Evolutionary conservation across 2,888 invertebrate species (phyloP), one percentile per base, ranked within the genome.

Genomic region (Cancer borealis): DNA sequence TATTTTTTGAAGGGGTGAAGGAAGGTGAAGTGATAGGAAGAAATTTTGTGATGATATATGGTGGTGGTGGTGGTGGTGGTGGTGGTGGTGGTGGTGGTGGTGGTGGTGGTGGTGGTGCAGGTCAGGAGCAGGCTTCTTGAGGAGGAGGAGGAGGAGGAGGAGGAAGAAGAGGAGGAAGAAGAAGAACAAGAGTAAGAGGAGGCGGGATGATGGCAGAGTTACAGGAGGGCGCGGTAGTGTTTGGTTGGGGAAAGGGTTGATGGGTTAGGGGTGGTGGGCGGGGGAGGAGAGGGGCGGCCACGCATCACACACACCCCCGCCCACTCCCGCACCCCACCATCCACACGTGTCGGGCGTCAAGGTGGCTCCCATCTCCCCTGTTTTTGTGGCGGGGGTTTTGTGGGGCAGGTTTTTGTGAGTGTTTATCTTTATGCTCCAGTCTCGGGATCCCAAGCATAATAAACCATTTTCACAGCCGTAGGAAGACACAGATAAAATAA

Each of bases 371-470:
- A 79, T 49, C 84, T 73, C 60, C 92, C 39, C 49, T n/a, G 26
- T 88, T 92, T 92, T 92, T 88, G 92, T 88, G 30, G 39, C 17
- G 21, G 60, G 60, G 39, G 84, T 84, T 92, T 92, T 92, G 92
- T 92, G 92, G 92, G 45, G 73, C 93, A 47, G 90, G 91, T 93
- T 93, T 93, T 91, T 93, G 89, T 89, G 30, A 39, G 26, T 66
- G 93, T 93, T 93, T 90, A 90, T 90, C 93, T 93, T 93, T 93
- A 91, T 90, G 90, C 46, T 73, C 93, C 88, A 49, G 90, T 47
- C 73, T 49, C 79, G 12, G 90, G 17, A 30, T 26, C 90, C 49
- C 93, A 47, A 90, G 92, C 88, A 92, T 88, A 88, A 92, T 92
- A 92, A 92, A 92, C 60, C 88, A 92, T 92, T 88, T 92, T 87